A percentile compares a stretch with the other conserved stretches of the same genome.
phyloP scores from a whole-genome alignment of 53 echinoderm and acorn worm species.

The Paelopatides confundens region DNA sequence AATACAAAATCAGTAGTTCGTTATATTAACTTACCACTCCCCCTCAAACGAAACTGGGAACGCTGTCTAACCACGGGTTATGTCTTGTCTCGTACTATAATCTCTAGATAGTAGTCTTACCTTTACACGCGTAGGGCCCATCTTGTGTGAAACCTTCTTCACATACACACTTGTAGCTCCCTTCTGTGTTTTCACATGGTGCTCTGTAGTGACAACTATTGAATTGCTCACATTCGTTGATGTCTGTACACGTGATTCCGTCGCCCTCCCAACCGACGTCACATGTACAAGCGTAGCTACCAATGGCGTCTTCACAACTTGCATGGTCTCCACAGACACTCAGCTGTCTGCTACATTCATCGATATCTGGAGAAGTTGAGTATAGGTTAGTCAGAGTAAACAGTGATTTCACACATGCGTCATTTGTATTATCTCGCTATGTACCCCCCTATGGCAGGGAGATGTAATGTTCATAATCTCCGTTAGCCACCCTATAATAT shows the following conservation, averaged over 20 bases:
- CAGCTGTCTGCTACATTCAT: slow-evolving; percentile 65
- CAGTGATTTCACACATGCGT: too few species aligned
- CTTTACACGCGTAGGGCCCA: background rate
- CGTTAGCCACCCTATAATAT: too few species aligned
- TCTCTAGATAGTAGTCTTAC: background rate
- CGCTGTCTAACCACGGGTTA: too few species aligned
- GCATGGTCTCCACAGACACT: slow-evolving; percentile 61
- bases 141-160: slow-evolving; percentile 16
- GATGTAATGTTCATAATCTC: too few species aligned
- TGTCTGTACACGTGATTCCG: slow-evolving; percentile 46
- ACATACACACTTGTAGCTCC: background rate
- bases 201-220: slow-evolving; percentile 44
- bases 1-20: too few species aligned
- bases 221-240: slow-evolving; percentile 67
- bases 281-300: slow-evolving; percentile 73
- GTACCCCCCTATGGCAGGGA: too few species aligned
- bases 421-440: too few species aligned
- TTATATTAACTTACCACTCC: too few species aligned
- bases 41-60: too few species aligned
- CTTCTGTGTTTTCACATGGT: background rate
- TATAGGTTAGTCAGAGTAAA: too few species aligned
- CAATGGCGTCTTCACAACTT: slow-evolving; percentile 63
- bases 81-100: too few species aligned
- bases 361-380: slow-evolving; percentile 69
- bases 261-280: slow-evolving; percentile 44